Conservation (phyloP, 2,888 invertebrate species). For the Pteria penguin region DNA sequence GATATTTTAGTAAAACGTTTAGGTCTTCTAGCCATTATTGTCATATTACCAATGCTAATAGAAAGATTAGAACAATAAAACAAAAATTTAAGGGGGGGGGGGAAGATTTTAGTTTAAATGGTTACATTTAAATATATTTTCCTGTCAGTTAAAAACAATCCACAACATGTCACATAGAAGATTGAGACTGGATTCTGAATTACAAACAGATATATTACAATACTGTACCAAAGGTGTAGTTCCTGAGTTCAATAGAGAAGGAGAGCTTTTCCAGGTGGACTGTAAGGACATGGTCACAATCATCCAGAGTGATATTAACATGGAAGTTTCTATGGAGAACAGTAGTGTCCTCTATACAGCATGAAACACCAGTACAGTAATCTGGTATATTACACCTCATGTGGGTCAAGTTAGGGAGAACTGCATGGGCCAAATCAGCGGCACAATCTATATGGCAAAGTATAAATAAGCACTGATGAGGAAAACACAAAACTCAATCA, state of each 20-base stretch:
- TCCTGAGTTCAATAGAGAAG: constrained; percentile 15
- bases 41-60: no score
- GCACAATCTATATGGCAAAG: constrained; percentile 5
- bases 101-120: no score
- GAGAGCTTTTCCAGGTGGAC: constrained; percentile 39
- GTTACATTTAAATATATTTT: no score
- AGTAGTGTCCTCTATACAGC: constrained; percentile 44
- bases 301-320: constrained; percentile 37
- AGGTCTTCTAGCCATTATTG: no score
- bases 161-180: no score
- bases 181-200: no score
- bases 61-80: no score
- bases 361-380: constrained; percentile 59
- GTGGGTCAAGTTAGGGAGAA: constrained; percentile 32
- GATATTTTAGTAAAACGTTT: no score
- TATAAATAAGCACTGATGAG: background rate
- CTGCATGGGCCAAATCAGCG: background rate
- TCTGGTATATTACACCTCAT: constrained; percentile 56
- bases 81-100: no score
- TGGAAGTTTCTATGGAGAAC: constrained; percentile 30
- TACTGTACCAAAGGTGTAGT: constrained; percentile 39
- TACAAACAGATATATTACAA: no score
- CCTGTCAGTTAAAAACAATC: no score
- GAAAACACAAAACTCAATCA: no score
- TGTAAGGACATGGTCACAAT: constrained; percentile 40